Conservation (phyloP, 2,888 invertebrate species). For the Nymphalis polychloros region DNA sequence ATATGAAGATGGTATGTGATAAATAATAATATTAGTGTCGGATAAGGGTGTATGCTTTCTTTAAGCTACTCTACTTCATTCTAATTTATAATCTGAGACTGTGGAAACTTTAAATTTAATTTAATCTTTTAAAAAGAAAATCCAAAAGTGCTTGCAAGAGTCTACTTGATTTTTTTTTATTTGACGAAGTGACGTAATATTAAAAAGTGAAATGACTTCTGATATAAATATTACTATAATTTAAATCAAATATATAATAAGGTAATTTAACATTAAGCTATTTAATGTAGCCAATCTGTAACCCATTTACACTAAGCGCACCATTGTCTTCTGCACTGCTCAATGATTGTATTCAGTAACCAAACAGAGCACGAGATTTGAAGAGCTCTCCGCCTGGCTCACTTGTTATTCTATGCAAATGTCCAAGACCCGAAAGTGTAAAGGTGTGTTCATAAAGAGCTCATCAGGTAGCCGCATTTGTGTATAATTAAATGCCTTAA, state of each 20-base stretch:
- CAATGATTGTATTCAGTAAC: constrained; percentile 33
- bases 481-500: constrained; percentile 13
- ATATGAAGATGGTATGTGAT: too few relatives aligned
- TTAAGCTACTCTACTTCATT: too few relatives aligned
- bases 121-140: too few relatives aligned
- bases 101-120: too few relatives aligned
- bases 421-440: constrained; percentile 49
- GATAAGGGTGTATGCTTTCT: too few relatives aligned
- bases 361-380: constrained; percentile 39
- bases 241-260: not conserved
- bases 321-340: constrained; percentile 21
- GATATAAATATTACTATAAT: too few relatives aligned
- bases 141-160: too few relatives aligned
- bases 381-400: constrained; percentile 35
- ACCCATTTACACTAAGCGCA: constrained; percentile 24
- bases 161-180: too few relatives aligned
- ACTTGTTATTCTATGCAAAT: constrained; percentile 79
- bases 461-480: constrained; percentile 26
- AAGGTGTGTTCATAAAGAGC: constrained; percentile 38
- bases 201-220: too few relatives aligned
- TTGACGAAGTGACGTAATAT: too few relatives aligned
- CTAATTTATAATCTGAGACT: too few relatives aligned
- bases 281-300: constrained; percentile 5
- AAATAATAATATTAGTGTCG: too few relatives aligned
- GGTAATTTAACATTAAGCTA: not conserved